phyloP scores from a whole-genome alignment of 2,113 vertebrate genomes.

The Castor canadensis region DNA sequence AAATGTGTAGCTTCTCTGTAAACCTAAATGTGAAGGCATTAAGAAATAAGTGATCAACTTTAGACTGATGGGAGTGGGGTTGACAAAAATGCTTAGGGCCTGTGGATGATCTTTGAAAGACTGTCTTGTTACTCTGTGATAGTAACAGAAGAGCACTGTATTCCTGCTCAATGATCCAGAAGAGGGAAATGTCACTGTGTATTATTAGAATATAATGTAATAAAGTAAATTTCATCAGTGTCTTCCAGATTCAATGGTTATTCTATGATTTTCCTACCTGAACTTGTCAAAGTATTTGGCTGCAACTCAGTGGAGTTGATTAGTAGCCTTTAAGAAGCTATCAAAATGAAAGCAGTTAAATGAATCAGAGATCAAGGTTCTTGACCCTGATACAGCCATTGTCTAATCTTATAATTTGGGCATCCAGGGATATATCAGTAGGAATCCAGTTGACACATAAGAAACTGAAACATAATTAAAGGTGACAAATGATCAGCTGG shows the following conservation, averaged over 20 bases:
- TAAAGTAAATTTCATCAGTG: constrained; percentile 49
- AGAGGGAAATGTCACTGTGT: constrained; percentile 29
- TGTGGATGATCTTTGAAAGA: background rate
- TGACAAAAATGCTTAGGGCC: background rate
- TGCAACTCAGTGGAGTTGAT: constrained; percentile 27
- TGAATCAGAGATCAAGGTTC: constrained; percentile 17
- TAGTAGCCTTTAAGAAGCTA: constrained; percentile 22
- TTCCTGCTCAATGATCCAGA: constrained; percentile 17
- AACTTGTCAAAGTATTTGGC: constrained; percentile 17
- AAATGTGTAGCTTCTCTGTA: constrained; percentile 2
- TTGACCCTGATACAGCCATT: background rate
- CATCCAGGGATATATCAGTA: background rate
- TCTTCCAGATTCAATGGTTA: constrained; percentile 44
- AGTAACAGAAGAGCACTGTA: background rate
- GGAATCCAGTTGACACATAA: constrained; percentile 18
- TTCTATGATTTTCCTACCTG: constrained; percentile 26
- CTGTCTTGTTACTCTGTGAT: background rate
- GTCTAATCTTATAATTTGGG: constrained; percentile 11
- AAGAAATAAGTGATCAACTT: background rate
- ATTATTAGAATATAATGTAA: constrained; percentile 38
- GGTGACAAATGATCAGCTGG: constrained; percentile 17
- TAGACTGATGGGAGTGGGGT: background rate
- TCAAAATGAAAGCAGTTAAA: constrained; percentile 17
- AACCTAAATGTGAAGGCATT: background rate
- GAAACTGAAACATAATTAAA: constrained; percentile 56